Percentiles rank a stretch among this genome's conserved stretches.
Conservation (phyloP, 2,113 vertebrate species). For the Larimichthys crocea region DNA sequence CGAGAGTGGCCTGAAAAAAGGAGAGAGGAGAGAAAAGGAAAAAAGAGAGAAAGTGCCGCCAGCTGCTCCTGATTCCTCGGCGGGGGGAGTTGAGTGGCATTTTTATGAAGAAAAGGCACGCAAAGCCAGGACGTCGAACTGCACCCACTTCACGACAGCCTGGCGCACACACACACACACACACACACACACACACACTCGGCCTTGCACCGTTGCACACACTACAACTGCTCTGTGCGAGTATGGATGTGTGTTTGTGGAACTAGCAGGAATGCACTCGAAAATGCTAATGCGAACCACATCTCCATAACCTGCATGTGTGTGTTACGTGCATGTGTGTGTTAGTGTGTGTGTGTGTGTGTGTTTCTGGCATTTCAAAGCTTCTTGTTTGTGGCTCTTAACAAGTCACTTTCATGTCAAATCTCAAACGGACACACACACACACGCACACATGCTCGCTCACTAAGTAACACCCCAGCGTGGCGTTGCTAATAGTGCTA, state of each 20-base stretch:
- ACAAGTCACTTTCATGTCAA: constrained; percentile 69
- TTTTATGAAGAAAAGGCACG: constrained; percentile 81
- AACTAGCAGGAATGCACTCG: constrained; percentile 63
- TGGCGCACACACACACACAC: constrained; percentile 35
- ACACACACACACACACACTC: constrained; percentile 24
- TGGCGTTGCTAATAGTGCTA: constrained; percentile 76
- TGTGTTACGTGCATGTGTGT: constrained; percentile 4
- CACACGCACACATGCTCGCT: neutral
- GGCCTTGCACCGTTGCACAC: constrained; percentile 50
- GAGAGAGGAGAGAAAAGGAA: constrained; percentile 43
- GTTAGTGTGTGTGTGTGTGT: constrained; percentile 27
- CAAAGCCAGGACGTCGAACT: constrained; percentile 65
- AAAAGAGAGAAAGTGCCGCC: constrained; percentile 63
- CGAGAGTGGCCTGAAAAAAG: constrained; percentile 54
- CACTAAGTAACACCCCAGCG: constrained; percentile 57
- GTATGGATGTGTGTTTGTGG: constrained; percentile 19
- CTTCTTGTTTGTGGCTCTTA: constrained; percentile 63
- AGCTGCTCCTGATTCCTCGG: constrained; percentile 80
- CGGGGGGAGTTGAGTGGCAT: constrained; percentile 77
- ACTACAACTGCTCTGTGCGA: constrained; percentile 18
- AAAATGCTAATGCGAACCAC: constrained; percentile 75
- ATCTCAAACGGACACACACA: constrained; percentile 62
- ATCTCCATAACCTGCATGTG: constrained; percentile 53
- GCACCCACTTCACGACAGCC: constrained; percentile 58
- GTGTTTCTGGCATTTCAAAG: constrained; percentile 53